These are phyloP conservation scores for Hydractinia echinata DNA, from an alignment of 30 jellyfish, hydroid and myxozoan species.

Conservation along the genomic window DNA sequence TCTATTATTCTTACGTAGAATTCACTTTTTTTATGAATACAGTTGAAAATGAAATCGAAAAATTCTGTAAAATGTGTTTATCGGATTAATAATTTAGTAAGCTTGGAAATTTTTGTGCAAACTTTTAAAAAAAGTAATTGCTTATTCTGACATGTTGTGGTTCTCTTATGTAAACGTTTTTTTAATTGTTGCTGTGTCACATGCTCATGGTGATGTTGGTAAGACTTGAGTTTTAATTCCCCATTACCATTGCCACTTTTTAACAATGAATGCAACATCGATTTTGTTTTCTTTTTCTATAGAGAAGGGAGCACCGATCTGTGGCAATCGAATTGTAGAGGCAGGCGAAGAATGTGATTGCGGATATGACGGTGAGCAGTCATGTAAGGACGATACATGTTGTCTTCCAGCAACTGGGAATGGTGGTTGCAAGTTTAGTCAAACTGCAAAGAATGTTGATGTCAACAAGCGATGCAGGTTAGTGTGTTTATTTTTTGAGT, in stretches of 20 bases:
- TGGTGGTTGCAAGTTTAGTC: slow-evolving; percentile 38
- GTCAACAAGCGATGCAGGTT: slow-evolving; percentile 43
- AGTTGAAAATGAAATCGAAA: no score
- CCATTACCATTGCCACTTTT: background rate
- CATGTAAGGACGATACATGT: slow-evolving; percentile 56
- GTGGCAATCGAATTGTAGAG: slow-evolving; percentile 86
- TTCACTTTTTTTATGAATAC: background rate
- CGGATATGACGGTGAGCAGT: slow-evolving; percentile 72
- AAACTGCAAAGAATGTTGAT: slow-evolving; percentile 18
- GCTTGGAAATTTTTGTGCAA: no score
- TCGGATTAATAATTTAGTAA: no score
- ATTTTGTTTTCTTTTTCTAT: background rate
- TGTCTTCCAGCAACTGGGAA: slow-evolving; percentile 42
- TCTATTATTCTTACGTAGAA: background rate
- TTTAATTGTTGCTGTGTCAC: no score
- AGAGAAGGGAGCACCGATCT: slow-evolving; percentile 78
- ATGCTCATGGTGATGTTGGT: background rate
- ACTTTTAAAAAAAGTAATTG: no score
- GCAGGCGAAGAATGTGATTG: slow-evolving; percentile 86
- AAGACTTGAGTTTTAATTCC: background rate
- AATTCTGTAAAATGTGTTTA: no score
- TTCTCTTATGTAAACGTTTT: no score
- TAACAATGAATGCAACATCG: no score
- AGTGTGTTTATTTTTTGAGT: no score
- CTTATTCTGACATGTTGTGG: no score